Evolutionary conservation across 1,140 invertebrate genomes (phyloP).

Genomic region (Drosophila virilis): DNA sequence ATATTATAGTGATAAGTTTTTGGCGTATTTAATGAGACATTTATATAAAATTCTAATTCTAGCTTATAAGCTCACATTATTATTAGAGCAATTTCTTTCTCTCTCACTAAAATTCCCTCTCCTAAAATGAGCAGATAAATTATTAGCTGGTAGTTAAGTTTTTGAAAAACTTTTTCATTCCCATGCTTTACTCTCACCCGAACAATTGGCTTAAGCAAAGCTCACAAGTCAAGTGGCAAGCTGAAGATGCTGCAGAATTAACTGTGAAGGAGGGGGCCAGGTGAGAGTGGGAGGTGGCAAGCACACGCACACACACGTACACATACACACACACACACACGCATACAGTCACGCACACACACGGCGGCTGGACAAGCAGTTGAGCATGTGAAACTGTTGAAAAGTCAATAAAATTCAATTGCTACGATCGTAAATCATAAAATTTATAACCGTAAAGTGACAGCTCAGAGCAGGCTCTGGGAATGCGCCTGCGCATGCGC

Average conservation of each 20-base stretch:
- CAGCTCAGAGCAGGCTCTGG: conserved; percentile 78
- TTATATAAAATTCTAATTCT: no score
- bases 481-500: conserved; percentile 63
- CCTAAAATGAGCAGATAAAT: no score
- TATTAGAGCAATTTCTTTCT: no score
- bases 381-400: conserved; percentile 71
- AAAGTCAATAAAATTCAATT: conserved; percentile 83
- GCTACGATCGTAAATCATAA: conserved; percentile 81
- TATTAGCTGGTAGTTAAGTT: no score
- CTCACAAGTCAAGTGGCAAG: conserved; percentile 2
- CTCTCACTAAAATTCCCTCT: no score
- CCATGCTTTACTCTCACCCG: background rate
- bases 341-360: background rate
- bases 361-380: background rate
- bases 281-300: conserved; percentile 11
- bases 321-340: background rate
- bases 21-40: no score
- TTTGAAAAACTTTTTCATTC: no score
- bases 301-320: background rate
- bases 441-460: conserved; percentile 83
- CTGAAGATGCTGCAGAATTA: background rate
- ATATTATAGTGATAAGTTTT: no score
- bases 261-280: background rate
- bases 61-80: no score
- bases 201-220: conserved; percentile 5